These are phyloP conservation scores for pig (Sus scrofa) DNA, from an alignment of 2,113 vertebrate genomes.

Conservation along the genomic window T2T-Sscrofa CM000830.6:110719001-110719500, in stretches of 20 bases:
- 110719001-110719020: constrained; percentile 31
- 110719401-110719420: constrained; percentile 59
- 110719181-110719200: not conserved
- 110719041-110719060: not conserved
- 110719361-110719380: not conserved
- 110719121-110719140: not conserved
- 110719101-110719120: not conserved
- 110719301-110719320: not conserved
- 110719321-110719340: constrained; percentile 1
- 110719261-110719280: constrained; percentile 6
- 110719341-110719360: not conserved
- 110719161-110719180: not conserved
- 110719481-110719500: constrained; percentile 18
- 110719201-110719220: not conserved
- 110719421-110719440: not conserved
- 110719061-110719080: not conserved
- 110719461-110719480: not conserved
- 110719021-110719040: not conserved
- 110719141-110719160: constrained; percentile 21
- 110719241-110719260: not conserved
- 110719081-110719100: not conserved
- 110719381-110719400: constrained; percentile 24
- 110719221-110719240: not conserved
- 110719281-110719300: constrained; percentile 32
- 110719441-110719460: constrained; percentile 4